A percentile compares a stretch with the other conserved stretches of the same genome.
Evolutionary conservation across 2,113 vertebrate genomes (phyloP).

Genomic region (pig (Sus scrofa)): T2T-Sscrofa CM000826.6:110935501-110936000

Average conservation of each 20-base stretch:
- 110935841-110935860: not conserved
- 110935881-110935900: not conserved
- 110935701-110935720: not conserved
- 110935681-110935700: not conserved
- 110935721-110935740: not conserved
- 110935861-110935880: too few species aligned
- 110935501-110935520: not conserved
- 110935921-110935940: not conserved
- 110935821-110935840: not conserved
- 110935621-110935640: not conserved
- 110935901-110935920: not conserved
- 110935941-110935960: not conserved
- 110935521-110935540: not conserved
- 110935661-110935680: not conserved
- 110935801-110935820: not conserved
- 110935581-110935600: not conserved
- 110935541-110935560: not conserved
- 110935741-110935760: not conserved
- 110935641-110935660: not conserved
- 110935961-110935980: not conserved
- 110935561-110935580: not conserved
- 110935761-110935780: not conserved
- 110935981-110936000: not conserved
- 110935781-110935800: not conserved
- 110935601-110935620: not conserved